Evolutionary conservation across 2,888 invertebrate genomes (phyloP).

Genomic region (Sesia bembeciformis): DNA sequence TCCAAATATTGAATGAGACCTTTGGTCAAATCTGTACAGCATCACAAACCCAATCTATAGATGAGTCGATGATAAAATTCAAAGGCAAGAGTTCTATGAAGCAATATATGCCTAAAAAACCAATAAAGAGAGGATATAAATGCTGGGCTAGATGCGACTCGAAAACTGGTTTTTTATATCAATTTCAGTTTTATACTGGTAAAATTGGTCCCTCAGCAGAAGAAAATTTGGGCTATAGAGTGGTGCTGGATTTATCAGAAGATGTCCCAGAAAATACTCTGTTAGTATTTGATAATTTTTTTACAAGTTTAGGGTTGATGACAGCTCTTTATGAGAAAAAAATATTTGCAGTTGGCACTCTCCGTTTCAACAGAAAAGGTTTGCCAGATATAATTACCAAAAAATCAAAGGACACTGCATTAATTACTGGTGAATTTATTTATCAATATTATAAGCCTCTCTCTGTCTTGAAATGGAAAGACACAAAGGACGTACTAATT

Average conservation of each 20-base stretch:
- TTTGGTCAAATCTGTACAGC: constrained; percentile 3
- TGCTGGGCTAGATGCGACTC: constrained; percentile 9
- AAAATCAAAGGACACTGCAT: neutral
- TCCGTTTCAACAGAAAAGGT: constrained; percentile 1
- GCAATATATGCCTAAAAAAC: constrained; percentile 13
- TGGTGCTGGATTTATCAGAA: neutral
- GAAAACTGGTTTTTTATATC: constrained; percentile 7
- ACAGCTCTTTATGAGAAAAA: constrained; percentile 1
- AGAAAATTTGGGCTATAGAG: constrained; percentile 2
- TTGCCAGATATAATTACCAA: constrained; percentile 1
- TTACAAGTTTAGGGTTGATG: neutral
- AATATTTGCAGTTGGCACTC: constrained; percentile 2
- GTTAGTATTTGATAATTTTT: constrained; percentile 2
- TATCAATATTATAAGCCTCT: neutral
- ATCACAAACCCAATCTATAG: constrained; percentile 8
- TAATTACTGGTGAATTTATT: constrained; percentile 1
- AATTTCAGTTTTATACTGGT: constrained; percentile 1
- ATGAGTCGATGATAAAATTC: constrained; percentile 13
- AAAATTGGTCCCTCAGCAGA: neutral
- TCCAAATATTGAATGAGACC: constrained; percentile 4
- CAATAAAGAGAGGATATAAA: constrained; percentile 12
- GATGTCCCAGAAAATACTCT: neutral
- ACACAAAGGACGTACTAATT: constrained; percentile 1
- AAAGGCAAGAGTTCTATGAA: constrained; percentile 9
- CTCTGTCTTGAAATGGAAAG: constrained; percentile 1